phyloP scores from a whole-genome alignment of 2,888 invertebrate genomes.

The Thumatha senex region DNA sequence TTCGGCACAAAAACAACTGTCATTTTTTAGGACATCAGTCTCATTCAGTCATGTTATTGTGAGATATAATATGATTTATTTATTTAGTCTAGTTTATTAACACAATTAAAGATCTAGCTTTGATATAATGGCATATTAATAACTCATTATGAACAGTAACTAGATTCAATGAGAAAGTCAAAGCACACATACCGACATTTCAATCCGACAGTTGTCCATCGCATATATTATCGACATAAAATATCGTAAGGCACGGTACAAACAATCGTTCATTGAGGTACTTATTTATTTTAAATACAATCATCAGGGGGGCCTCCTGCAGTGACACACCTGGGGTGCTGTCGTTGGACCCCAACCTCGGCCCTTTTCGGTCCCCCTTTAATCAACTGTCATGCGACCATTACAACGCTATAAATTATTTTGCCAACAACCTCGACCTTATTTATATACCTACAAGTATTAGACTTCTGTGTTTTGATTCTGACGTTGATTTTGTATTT shows the following conservation, averaged over 20 bases:
- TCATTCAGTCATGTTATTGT: too few relatives aligned
- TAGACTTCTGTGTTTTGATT: background rate
- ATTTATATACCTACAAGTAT: background rate
- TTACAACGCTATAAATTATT: slow-evolving; percentile 63
- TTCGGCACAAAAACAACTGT: too few relatives aligned
- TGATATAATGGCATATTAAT: background rate
- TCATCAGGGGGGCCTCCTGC: slow-evolving; percentile 79
- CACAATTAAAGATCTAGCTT: background rate
- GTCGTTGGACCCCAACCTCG: slow-evolving; percentile 80
- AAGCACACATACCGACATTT: slow-evolving; percentile 20
- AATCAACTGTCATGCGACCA: slow-evolving; percentile 80
- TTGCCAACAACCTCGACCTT: slow-evolving; percentile 16
- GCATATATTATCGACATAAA: slow-evolving; percentile 42
- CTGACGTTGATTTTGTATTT: slow-evolving; percentile 1
- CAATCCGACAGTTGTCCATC: slow-evolving; percentile 30
- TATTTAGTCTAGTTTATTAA: background rate
- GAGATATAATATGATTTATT: background rate
- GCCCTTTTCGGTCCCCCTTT: slow-evolving; percentile 79
- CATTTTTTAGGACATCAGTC: too few relatives aligned
- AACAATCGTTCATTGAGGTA: slow-evolving; percentile 83
- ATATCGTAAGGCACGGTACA: slow-evolving; percentile 67
- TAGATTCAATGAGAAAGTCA: slow-evolving; percentile 4
- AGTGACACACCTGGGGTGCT: slow-evolving; percentile 74
- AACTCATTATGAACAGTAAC: background rate
- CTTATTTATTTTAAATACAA: slow-evolving; percentile 84